A percentile compares a stretch with the other conserved stretches of the same genome.
Evolutionary conservation across 2,888 invertebrate species (phyloP).

Genomic region (Melanostoma mellinum): DNA sequence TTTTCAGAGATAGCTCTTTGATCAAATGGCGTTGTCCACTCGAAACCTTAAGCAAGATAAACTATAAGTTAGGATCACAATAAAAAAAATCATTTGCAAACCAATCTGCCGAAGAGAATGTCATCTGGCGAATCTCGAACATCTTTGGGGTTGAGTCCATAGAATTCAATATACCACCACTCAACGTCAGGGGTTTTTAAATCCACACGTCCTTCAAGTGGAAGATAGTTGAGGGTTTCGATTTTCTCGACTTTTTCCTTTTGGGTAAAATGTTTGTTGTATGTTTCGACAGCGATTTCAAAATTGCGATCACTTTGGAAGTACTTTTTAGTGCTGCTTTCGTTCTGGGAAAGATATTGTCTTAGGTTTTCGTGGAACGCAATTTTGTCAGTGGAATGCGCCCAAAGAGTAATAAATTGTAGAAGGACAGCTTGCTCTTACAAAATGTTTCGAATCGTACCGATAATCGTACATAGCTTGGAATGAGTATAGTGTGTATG

Average conservation of each 20-base stretch:
- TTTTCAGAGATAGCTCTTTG: slow-evolving; percentile 91
- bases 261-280: slow-evolving; percentile 92
- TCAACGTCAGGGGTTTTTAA: slow-evolving; percentile 91
- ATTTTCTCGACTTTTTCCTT: slow-evolving; percentile 92
- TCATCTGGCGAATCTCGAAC: too few species aligned
- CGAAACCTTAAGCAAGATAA: slow-evolving; percentile 85
- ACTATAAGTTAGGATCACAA: not conserved
- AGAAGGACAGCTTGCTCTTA: too few species aligned
- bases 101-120: slow-evolving; percentile 95
- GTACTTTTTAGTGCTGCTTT: slow-evolving; percentile 82
- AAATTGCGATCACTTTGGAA: slow-evolving; percentile 86
- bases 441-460: too few species aligned
- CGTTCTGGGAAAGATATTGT: slow-evolving; percentile 80
- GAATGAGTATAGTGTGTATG: too few species aligned
- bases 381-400: slow-evolving; percentile 82
- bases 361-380: slow-evolving; percentile 86
- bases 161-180: slow-evolving; percentile 93
- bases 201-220: slow-evolving; percentile 87
- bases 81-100: slow-evolving; percentile 84
- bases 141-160: slow-evolving; percentile 90
- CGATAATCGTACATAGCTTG: too few species aligned
- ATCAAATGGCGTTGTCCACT: slow-evolving; percentile 93
- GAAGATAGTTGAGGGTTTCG: slow-evolving; percentile 85
- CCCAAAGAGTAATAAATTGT: slow-evolving; percentile 84
- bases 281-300: slow-evolving; percentile 93